Conservation (phyloP, 1,140 invertebrate genomes). For the Magallana angulata region DNA sequence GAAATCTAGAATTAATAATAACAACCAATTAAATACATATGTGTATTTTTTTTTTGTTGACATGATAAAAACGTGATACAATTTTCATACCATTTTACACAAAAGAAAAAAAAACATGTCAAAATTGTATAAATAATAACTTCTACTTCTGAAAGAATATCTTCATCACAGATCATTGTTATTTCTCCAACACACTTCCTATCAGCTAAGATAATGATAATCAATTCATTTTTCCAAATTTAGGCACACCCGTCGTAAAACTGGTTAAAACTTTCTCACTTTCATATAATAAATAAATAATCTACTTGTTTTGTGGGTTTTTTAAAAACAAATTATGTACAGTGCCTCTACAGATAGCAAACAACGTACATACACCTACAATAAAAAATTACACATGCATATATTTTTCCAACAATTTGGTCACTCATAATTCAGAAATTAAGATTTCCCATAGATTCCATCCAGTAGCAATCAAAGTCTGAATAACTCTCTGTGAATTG, state of each 20-base stretch:
- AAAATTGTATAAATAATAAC: slow-evolving; percentile 30
- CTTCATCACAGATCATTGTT: slow-evolving; percentile 33
- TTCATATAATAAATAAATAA: slow-evolving; percentile 32
- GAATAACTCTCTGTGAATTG: not conserved
- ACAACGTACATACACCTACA: slow-evolving; percentile 12
- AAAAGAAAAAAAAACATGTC: slow-evolving; percentile 22
- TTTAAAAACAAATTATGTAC: slow-evolving; percentile 18
- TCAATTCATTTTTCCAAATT: not conserved
- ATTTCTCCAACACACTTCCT: not conserved
- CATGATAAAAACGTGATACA: slow-evolving; percentile 25
- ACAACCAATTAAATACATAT: slow-evolving; percentile 38
- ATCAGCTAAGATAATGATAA: not conserved
- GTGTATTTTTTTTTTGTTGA: slow-evolving; percentile 31
- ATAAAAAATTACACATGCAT: slow-evolving; percentile 34
- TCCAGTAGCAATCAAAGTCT: not conserved
- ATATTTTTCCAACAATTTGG: not conserved
- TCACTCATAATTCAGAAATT: not conserved
- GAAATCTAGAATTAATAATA: slow-evolving; percentile 37
- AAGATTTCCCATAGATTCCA: not conserved
- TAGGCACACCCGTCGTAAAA: slow-evolving; percentile 26
- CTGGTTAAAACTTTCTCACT: slow-evolving; percentile 26
- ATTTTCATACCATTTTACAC: slow-evolving; percentile 27
- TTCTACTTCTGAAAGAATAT: slow-evolving; percentile 25
- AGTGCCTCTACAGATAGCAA: slow-evolving; percentile 30
- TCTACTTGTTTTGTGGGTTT: not conserved